Evolutionary conservation across 2,797 vertebrate genomes (phyloP).

Genomic region (Semaprochilodus insignis): DNA sequence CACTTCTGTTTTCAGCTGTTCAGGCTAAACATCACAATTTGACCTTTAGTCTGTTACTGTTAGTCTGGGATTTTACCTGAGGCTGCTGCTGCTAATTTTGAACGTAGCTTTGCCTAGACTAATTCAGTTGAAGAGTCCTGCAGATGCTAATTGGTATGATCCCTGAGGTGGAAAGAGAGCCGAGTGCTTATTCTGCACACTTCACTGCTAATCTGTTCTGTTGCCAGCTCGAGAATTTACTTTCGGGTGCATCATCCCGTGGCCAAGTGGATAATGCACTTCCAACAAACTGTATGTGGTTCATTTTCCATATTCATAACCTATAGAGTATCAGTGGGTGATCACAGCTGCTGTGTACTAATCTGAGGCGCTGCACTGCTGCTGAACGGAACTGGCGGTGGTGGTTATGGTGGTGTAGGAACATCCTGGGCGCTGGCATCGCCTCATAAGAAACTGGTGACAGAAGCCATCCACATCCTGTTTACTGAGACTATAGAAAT

Average conservation of each 20-base stretch:
- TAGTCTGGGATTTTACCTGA: too few species aligned
- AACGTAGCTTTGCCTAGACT: too few species aligned
- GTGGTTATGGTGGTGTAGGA: neutral
- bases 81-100: too few species aligned
- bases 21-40: neutral
- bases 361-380: neutral
- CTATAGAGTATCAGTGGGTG: neutral
- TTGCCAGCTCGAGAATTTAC: neutral
- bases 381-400: neutral
- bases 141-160: constrained; percentile 1
- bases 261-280: neutral
- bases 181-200: neutral
- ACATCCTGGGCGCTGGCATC: constrained; percentile 13
- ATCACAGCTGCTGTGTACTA: constrained; percentile 2
- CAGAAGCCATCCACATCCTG: constrained; percentile 52
- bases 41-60: neutral
- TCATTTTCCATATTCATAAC: neutral
- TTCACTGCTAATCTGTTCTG: neutral
- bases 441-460: constrained; percentile 23
- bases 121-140: neutral
- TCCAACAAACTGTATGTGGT: neutral
- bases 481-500: constrained; percentile 50
- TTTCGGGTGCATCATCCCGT: neutral
- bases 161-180: neutral
- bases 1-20: neutral